Evolutionary conservation across 1,140 invertebrate genomes (phyloP).

Genomic region (Mizuhopecten yessoensis): DNA sequence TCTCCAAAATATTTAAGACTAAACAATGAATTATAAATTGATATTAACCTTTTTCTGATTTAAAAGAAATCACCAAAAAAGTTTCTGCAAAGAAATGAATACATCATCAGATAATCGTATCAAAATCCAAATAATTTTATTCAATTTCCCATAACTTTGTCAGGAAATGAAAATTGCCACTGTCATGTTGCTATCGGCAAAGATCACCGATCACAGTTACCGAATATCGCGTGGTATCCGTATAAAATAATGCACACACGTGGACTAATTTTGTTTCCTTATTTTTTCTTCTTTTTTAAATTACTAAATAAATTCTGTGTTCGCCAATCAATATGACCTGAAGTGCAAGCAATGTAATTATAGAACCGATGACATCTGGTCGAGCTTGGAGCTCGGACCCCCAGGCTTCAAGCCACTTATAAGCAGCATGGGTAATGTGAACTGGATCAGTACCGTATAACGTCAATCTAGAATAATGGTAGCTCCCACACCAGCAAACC

Average conservation of each 20-base stretch:
- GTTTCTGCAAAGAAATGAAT: neutral
- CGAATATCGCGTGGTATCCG: neutral
- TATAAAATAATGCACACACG: slow-evolving; percentile 26
- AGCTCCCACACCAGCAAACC: neutral
- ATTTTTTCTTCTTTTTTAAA: neutral
- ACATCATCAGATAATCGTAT: slow-evolving; percentile 11
- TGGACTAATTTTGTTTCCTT: slow-evolving; percentile 34
- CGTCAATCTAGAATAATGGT: neutral
- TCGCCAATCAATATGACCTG: slow-evolving; percentile 23
- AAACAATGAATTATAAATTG: neutral
- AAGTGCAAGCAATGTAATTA: slow-evolving; percentile 34
- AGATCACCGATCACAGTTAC: neutral
- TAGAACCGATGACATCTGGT: slow-evolving; percentile 24
- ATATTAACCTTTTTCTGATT: neutral
- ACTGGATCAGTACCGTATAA: neutral
- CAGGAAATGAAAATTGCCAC: slow-evolving; percentile 22
- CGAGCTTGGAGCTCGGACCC: slow-evolving; percentile 12
- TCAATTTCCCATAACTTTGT: slow-evolving; percentile 5
- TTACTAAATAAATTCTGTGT: slow-evolving; percentile 35
- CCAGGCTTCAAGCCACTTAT: slow-evolving; percentile 22
- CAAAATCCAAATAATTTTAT: slow-evolving; percentile 1
- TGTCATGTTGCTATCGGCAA: slow-evolving; percentile 25
- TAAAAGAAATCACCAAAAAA: neutral
- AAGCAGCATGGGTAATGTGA: slow-evolving; percentile 8
- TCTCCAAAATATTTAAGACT: no score